Base-by-base conservation (phyloP, 2,888 invertebrate genomes). In the Drosophila quinaria region DNA sequence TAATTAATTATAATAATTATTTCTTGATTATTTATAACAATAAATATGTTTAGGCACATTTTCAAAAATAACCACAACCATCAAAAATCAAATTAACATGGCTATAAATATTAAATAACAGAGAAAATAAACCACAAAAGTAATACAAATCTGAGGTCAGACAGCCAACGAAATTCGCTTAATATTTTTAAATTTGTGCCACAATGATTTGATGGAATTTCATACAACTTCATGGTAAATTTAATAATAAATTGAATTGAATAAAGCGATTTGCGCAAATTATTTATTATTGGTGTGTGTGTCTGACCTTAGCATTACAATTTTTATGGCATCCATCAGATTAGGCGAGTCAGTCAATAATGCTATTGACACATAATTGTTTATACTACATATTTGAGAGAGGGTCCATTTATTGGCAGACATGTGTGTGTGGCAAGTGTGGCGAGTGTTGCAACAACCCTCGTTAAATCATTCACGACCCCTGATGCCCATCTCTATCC, bases 131-230 rank as follows among this genome's bases (percentile, higher is more conserved):
- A 41, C 55, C 44, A 44, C 22, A 55, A 61, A 73, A 35, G 42
- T 75, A 75, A 76, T 39, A 59, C 80, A 75, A 59, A 76, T 66
- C 70, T 70, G 52, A 76, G 80, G 76, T 76, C 76, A 74, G 41
- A 31, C 58, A 56, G 31, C 17, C 11, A 50, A 73, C 6, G 55
- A 54, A 33, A 68, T 50, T 37, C 29, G 62, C 37, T 73, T 67
- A 55, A 67, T 47, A 9, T 37, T 37, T 31, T 64, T 50, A 10
- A 52, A 75, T 65, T 58, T 66, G 52, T 66, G 78, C 55, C 61
- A 70, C 33, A 50, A 79, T 75, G 75, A 76, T 62, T 69, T 44
- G 62, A 70, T 76, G 75, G 61, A 79, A 76, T 74, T 74, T 64
- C 55, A 44, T 54, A 39, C 33, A 44, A 56, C 64, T 76, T 76